Percentiles rank a stretch among this genome's conserved stretches.
These are phyloP conservation scores for Otolemur garnettii DNA, from an alignment of 2,113 vertebrate species.

Conservation along the genomic window DNA sequence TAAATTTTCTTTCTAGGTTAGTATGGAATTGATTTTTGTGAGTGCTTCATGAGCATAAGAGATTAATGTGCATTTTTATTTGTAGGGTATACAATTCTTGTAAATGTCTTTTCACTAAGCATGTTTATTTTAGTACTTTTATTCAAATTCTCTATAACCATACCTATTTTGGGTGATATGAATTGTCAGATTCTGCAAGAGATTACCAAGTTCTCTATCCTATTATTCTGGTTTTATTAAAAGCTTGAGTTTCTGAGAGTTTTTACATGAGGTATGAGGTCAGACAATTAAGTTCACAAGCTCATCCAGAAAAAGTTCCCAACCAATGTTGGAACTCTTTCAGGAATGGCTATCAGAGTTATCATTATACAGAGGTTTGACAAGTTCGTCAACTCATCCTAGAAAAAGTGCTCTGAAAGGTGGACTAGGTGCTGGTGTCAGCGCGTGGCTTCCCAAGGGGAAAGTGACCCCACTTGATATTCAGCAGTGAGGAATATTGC, in stretches of 20 bases:
- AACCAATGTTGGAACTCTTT: too few species aligned
- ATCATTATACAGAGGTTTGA: too few species aligned
- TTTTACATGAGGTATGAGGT: not conserved
- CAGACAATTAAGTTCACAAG: too few species aligned
- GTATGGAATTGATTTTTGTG: not conserved
- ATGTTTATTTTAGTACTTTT: conserved; percentile 4
- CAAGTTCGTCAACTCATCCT: too few species aligned
- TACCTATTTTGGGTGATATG: not conserved
- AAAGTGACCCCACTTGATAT: too few species aligned
- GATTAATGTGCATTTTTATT: not conserved
- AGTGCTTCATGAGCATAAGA: not conserved
- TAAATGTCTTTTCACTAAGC: not conserved
- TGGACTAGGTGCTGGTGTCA: too few species aligned
- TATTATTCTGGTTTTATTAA: not conserved
- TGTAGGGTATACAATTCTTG: not conserved
- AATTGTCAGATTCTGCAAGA: not conserved
- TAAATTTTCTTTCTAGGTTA: conserved; percentile 13
- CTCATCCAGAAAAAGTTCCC: too few species aligned
- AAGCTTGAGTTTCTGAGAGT: not conserved
- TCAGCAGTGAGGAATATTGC: too few species aligned
- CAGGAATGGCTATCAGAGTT: too few species aligned
- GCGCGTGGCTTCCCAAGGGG: too few species aligned
- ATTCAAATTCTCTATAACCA: not conserved
- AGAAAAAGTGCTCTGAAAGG: too few species aligned
- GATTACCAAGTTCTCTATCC: not conserved